phyloP scores from a whole-genome alignment of 2,888 invertebrate species.

The Dryocosmus kuriphilus region DNA sequence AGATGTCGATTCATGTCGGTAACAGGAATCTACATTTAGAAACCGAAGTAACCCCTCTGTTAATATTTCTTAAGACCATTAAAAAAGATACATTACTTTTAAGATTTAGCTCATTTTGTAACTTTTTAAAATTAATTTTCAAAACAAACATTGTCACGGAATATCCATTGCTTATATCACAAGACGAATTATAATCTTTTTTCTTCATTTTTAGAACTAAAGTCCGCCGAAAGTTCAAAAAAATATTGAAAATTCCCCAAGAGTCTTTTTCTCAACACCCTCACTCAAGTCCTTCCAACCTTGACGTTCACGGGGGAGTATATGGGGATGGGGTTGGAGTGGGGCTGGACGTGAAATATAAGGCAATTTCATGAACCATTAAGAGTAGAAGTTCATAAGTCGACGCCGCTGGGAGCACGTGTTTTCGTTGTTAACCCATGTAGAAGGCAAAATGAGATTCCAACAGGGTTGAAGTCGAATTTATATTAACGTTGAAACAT shows the following conservation, averaged over 20 bases:
- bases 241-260: background rate
- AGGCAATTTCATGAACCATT: conserved; percentile 74
- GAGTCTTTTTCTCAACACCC: conserved; percentile 2
- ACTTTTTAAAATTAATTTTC: too few relatives aligned
- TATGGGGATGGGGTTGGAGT: background rate
- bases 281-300: conserved; percentile 26
- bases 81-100: too few relatives aligned
- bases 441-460: conserved; percentile 71
- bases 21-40: too few relatives aligned
- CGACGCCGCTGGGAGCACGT: conserved; percentile 65
- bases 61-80: too few relatives aligned
- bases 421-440: conserved; percentile 73
- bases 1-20: too few relatives aligned
- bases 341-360: conserved; percentile 66
- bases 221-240: background rate
- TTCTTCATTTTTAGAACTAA: background rate
- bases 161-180: background rate
- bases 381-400: conserved; percentile 72
- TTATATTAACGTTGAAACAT: conserved; percentile 20
- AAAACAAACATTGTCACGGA: too few relatives aligned
- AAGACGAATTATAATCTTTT: background rate
- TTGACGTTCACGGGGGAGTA: conserved; percentile 16
- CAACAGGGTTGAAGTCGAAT: conserved; percentile 32
- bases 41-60: too few relatives aligned
- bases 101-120: too few relatives aligned